A percentile compares a stretch with the other conserved stretches of the same genome.
Evolutionary conservation across 2,888 invertebrate genomes (phyloP).

Genomic region (Argyresthia albistria): DNA sequence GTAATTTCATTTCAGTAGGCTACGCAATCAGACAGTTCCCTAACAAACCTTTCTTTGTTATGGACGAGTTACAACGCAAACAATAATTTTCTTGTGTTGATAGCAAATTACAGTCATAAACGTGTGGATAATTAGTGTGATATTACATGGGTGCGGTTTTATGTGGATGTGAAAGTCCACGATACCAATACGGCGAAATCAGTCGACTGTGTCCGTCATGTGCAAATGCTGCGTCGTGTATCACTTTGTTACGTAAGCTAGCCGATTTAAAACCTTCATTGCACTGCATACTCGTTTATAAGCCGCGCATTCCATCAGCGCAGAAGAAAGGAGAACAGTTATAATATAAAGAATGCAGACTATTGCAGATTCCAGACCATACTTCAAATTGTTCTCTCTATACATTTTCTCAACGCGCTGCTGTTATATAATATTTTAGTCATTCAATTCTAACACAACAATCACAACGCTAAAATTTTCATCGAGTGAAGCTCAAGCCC

Average conservation of each 20-base stretch:
- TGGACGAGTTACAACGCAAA: not conserved
- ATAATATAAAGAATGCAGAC: too few relatives aligned
- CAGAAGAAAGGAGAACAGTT: too few relatives aligned
- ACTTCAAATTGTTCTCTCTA: too few relatives aligned
- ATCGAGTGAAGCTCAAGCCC: not conserved
- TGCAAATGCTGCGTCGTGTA: slow-evolving; percentile 24
- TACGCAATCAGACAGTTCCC: not conserved
- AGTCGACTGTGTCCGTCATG: slow-evolving; percentile 25
- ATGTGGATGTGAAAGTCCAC: slow-evolving; percentile 31
- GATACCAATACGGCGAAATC: slow-evolving; percentile 19
- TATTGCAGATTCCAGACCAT: too few relatives aligned
- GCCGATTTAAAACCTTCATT: slow-evolving; percentile 9
- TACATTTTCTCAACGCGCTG: too few relatives aligned
- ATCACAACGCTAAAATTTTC: not conserved
- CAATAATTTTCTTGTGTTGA: slow-evolving; percentile 2
- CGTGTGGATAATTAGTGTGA: not conserved
- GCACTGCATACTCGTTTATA: slow-evolving; percentile 12
- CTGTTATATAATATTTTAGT: not conserved
- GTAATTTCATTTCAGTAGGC: not conserved
- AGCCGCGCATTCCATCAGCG: too few relatives aligned
- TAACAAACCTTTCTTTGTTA: not conserved
- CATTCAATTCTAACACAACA: not conserved
- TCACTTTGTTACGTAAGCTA: slow-evolving; percentile 25
- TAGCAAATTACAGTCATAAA: not conserved
- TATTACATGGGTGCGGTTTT: slow-evolving; percentile 5